phyloP scores from a whole-genome alignment of 2,888 invertebrate genomes.

The Drosophila prolongata region DNA sequence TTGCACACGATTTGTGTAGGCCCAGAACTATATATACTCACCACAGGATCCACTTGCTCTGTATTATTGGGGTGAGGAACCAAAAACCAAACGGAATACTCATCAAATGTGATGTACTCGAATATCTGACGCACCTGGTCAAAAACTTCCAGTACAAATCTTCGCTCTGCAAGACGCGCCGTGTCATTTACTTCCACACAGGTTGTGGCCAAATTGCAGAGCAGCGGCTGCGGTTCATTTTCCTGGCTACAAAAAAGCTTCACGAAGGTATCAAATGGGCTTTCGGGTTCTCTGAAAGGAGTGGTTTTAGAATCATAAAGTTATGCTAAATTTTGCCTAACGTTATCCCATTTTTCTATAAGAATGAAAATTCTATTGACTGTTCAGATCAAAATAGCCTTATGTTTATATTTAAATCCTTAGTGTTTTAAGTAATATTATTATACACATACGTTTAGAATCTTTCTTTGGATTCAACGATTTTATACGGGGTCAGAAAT shows the following conservation, averaged over 20 bases:
- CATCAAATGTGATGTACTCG: constrained; percentile 56
- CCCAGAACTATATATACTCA: not conserved
- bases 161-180: constrained; percentile 38
- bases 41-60: not conserved
- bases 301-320: too few species aligned
- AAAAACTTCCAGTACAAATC: constrained; percentile 51
- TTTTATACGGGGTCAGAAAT: too few species aligned
- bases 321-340: too few species aligned
- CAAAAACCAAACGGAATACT: constrained; percentile 69
- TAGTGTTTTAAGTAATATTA: too few species aligned
- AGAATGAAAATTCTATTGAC: too few species aligned
- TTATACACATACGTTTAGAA: too few species aligned
- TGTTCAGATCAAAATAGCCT: too few species aligned
- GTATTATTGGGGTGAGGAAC: constrained; percentile 31
- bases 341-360: too few species aligned
- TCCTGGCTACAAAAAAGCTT: constrained; percentile 40
- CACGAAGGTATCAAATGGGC: constrained; percentile 58
- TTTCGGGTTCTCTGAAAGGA: constrained; percentile 35
- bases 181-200: constrained; percentile 45
- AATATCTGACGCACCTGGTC: constrained; percentile 55
- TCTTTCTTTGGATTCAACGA: too few species aligned
- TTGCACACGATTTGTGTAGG: not conserved
- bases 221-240: not conserved
- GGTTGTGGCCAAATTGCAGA: constrained; percentile 36
- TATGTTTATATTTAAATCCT: too few species aligned